phyloP scores from a whole-genome alignment of 2,113 vertebrate species.

The Apeltes quadracus region DNA sequence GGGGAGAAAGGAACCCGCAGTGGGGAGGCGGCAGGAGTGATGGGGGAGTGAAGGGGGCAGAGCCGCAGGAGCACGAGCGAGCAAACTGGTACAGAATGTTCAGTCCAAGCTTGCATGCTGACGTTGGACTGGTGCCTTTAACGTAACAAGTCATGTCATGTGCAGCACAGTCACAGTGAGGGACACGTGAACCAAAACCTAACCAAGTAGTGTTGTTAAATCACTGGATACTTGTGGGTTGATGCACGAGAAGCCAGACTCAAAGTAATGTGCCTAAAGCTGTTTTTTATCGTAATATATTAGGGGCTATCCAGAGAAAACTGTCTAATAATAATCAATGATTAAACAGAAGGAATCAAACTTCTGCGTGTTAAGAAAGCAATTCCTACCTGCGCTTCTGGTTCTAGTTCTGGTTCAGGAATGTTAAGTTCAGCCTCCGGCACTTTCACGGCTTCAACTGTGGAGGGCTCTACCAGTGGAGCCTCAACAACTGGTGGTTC shows the following conservation, averaged over 20 bases:
- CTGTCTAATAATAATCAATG: neutral
- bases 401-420: constrained; percentile 50
- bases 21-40: constrained; percentile 15
- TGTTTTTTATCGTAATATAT: neutral
- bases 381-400: constrained; percentile 48
- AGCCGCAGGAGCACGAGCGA: constrained; percentile 2
- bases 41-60: constrained; percentile 3
- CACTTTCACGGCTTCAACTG: constrained; percentile 14
- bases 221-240: neutral
- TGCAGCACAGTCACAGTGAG: no score
- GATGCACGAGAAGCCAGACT: neutral
- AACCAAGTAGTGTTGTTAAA: neutral
- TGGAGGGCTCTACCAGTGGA: constrained; percentile 10
- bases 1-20: constrained; percentile 8
- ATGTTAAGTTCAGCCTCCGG: constrained; percentile 43
- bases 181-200: no score
- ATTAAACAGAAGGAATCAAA: neutral
- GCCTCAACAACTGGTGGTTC: constrained; percentile 19
- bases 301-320: neutral
- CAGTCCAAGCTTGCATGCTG: no score
- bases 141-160: no score
- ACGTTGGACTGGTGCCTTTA: no score
- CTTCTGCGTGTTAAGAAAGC: neutral
- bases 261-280: neutral
- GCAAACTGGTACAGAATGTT: constrained; percentile 62